Conservation (phyloP, 1,140 invertebrate species). For the Coenobita brevimanus region DNA sequence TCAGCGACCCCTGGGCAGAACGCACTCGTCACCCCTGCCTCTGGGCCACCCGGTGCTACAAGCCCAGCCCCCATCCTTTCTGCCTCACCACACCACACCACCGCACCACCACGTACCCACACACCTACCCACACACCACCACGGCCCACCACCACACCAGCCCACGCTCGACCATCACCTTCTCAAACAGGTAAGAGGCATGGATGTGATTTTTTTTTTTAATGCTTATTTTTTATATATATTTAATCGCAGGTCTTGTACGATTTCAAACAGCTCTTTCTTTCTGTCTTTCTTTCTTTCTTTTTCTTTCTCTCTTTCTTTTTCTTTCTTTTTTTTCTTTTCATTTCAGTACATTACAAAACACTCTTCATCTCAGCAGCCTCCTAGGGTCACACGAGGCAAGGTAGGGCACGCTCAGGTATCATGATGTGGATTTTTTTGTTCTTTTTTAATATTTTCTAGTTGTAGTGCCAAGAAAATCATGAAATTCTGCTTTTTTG, state of each 20-base stretch:
- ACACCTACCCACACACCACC: conserved; percentile 14
- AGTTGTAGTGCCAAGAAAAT: too few species aligned
- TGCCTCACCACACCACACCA: conserved; percentile 77
- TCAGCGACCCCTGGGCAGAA: conserved; percentile 88
- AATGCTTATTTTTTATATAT: too few species aligned
- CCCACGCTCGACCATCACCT: conserved; percentile 79
- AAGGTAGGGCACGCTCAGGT: too few species aligned
- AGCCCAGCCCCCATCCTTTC: conserved; percentile 76
- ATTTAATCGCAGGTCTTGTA: too few species aligned
- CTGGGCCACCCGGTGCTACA: conserved; percentile 94
- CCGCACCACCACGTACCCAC: conserved; percentile 72
- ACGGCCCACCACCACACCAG: conserved; percentile 71
- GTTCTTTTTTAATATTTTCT: too few species aligned
- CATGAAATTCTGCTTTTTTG: too few species aligned
- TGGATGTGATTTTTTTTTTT: too few species aligned
- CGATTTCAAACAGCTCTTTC: too few species aligned
- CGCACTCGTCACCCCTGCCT: conserved; percentile 94
- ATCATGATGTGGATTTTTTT: too few species aligned
- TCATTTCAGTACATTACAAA: neutral
- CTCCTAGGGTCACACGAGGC: too few species aligned
- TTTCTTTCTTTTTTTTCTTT: neutral
- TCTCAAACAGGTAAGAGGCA: conserved; percentile 79
- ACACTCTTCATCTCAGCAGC: too few species aligned
- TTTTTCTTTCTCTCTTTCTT: neutral
- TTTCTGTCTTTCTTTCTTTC: neutral